Percentiles rank a stretch among this genome's conserved stretches.
phyloP scores from a whole-genome alignment of 92 coral and sea anemone genomes.

The Meandrina meandrites region DNA sequence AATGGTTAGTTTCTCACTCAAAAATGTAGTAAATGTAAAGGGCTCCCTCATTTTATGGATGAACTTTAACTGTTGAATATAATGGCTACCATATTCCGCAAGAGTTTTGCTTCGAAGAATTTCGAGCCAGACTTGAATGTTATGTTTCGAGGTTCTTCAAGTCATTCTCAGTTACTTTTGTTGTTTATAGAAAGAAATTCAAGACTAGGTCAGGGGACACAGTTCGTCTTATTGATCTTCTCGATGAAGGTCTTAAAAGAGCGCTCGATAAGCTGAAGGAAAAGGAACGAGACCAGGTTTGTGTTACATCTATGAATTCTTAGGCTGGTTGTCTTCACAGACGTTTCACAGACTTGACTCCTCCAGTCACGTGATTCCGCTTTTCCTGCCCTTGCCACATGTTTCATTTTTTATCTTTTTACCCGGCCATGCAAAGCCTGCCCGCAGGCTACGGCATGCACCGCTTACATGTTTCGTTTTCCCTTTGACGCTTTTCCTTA shows the following conservation, averaged over 20 bases:
- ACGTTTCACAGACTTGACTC: background rate
- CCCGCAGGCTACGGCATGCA: too few species aligned
- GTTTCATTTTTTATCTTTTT: background rate
- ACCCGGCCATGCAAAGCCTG: too few species aligned
- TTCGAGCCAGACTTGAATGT: too few species aligned
- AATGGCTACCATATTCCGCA: too few species aligned
- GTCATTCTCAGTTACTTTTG: background rate
- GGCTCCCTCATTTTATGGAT: too few species aligned
- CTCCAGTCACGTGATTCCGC: background rate
- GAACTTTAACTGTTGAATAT: too few species aligned
- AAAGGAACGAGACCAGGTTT: slow-evolving; percentile 92
- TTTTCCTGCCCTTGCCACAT: background rate
- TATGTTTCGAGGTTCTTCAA: background rate
- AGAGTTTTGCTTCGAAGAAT: too few species aligned
- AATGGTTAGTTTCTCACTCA: too few species aligned
- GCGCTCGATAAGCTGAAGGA: slow-evolving; percentile 93
- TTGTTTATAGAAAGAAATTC: slow-evolving; percentile 84
- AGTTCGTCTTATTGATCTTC: slow-evolving; percentile 87
- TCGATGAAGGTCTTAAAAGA: slow-evolving; percentile 92
- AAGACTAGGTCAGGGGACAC: slow-evolving; percentile 98
- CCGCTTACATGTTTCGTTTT: background rate
- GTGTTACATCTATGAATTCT: background rate
- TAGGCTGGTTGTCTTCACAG: background rate
- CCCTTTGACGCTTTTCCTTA: background rate
- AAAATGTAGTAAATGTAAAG: too few species aligned